These are phyloP conservation scores for Formica selysi DNA, from an alignment of 1,140 invertebrate genomes.

Conservation along the genomic window DNA sequence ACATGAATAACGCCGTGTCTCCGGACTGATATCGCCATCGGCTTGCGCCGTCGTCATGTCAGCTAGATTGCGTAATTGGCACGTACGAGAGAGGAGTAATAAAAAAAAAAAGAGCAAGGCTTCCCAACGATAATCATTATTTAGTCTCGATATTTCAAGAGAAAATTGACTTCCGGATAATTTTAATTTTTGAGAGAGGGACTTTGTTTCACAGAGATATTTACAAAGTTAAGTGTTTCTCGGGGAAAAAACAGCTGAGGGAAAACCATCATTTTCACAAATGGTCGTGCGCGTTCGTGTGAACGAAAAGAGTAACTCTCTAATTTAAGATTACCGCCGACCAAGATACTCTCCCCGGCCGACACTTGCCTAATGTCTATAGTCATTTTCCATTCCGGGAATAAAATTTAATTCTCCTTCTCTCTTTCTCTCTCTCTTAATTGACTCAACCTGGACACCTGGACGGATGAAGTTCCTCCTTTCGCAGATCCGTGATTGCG, in stretches of 20 bases:
- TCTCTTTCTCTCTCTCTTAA: conserved; percentile 13
- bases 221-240: not conserved
- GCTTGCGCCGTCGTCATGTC: not conserved
- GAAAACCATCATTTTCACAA: not conserved
- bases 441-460: conserved; percentile 38
- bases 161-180: not conserved
- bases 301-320: conserved; percentile 16
- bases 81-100: not conserved
- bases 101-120: not conserved
- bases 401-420: conserved; percentile 41
- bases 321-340: conserved; percentile 16
- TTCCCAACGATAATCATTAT: not conserved
- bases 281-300: not conserved
- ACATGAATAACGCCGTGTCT: conserved; percentile 34
- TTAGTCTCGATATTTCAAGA: not conserved
- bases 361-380: conserved; percentile 15
- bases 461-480: conserved; percentile 25
- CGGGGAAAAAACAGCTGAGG: not conserved
- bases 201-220: too few species aligned
- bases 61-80: conserved; percentile 4
- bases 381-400: not conserved
- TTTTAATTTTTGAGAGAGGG: not conserved
- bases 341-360: not conserved
- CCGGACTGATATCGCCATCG: conserved; percentile 15
- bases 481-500: conserved; percentile 1